Conservation (phyloP, 2,888 invertebrate species). For the Gnatocerus cornutus region DNA sequence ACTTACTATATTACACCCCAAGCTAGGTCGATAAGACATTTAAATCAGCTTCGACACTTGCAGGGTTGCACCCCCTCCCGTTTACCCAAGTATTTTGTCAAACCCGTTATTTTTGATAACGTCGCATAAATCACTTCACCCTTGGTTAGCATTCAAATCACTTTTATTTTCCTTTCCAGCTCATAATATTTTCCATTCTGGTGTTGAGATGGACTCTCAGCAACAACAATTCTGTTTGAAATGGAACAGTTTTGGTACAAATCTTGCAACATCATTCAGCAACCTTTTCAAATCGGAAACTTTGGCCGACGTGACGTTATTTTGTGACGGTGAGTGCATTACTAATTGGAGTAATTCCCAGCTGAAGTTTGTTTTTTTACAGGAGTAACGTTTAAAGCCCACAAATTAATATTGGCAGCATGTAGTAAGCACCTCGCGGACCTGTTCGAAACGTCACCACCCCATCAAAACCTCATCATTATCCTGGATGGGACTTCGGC, state of each 20-base stretch:
- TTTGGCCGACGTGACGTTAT: constrained; percentile 92
- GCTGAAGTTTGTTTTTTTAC: constrained; percentile 61
- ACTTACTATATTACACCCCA: background rate
- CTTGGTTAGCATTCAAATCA: constrained; percentile 9
- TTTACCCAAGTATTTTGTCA: background rate
- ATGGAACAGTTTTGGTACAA: constrained; percentile 97
- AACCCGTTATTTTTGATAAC: background rate
- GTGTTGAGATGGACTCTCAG: constrained; percentile 89
- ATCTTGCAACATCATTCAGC: constrained; percentile 93
- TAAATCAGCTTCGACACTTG: background rate
- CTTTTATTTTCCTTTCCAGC: constrained; percentile 71
- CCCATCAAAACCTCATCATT: constrained; percentile 87
- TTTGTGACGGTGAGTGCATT: constrained; percentile 88
- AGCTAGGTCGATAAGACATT: background rate
- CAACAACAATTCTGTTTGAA: constrained; percentile 96
- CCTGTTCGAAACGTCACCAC: constrained; percentile 90
- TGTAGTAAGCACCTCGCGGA: constrained; percentile 96
- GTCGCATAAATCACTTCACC: background rate
- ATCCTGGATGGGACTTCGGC: constrained; percentile 93
- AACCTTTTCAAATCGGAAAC: constrained; percentile 95
- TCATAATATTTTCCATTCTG: constrained; percentile 78
- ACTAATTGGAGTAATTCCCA: background rate
- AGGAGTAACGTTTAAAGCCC: constrained; percentile 94
- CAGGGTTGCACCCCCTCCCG: background rate
- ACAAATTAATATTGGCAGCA: constrained; percentile 92